phyloP scores from a whole-genome alignment of 2,113 vertebrate genomes.

The Rhipidura dahli region DNA sequence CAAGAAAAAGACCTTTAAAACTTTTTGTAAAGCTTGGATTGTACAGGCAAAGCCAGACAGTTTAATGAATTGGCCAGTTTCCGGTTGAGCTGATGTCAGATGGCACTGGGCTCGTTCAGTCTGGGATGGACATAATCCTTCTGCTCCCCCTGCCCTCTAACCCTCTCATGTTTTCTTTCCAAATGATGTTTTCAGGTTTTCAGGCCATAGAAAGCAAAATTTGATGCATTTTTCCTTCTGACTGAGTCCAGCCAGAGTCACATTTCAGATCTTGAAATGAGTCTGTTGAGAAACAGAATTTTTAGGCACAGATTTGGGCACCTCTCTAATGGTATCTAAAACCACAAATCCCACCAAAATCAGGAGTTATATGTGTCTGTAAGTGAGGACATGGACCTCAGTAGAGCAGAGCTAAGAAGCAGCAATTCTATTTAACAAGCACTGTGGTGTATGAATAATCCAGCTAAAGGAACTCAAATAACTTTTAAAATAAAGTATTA shows the following conservation, averaged over 20 bases:
- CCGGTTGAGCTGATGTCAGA: background rate
- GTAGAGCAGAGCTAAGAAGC: background rate
- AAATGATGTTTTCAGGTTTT: background rate
- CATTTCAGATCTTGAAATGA: background rate
- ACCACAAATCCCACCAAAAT: background rate
- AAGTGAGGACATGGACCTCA: background rate
- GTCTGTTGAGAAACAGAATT: background rate
- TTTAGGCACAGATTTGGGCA: background rate
- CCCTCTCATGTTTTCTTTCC: background rate
- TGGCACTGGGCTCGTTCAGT: fast-evolving
- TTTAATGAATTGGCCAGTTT: background rate
- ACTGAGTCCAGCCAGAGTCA: background rate
- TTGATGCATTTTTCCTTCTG: background rate
- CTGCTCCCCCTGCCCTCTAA: background rate
- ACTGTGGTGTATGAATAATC: background rate
- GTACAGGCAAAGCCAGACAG: background rate
- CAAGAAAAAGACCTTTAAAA: background rate
- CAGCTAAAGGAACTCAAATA: background rate
- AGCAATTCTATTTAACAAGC: background rate
- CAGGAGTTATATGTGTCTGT: background rate
- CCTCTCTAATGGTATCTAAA: background rate
- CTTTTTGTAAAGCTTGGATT: background rate
- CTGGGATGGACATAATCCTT: no score
- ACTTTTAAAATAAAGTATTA: background rate
- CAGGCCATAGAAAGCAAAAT: background rate